phyloP scores from a whole-genome alignment of 2,797 vertebrate species.

The Siniperca obscura region DNA sequence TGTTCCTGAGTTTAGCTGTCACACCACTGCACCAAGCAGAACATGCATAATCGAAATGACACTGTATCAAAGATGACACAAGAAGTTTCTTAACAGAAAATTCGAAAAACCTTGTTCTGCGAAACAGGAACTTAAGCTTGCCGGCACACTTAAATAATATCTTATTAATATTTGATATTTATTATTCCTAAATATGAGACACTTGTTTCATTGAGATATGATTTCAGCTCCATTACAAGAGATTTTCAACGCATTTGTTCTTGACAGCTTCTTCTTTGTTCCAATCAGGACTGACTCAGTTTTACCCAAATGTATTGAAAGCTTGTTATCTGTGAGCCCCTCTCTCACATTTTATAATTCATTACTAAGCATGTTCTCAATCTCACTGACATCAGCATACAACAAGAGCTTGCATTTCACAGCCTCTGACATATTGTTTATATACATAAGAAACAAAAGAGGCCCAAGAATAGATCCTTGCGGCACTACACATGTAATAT shows the following conservation, averaged over 20 bases:
- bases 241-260: neutral
- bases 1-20: neutral
- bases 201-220: neutral
- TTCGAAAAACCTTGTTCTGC: neutral
- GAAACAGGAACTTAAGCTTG: neutral
- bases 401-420: too few species aligned
- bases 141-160: too few species aligned
- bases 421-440: too few species aligned
- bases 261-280: neutral
- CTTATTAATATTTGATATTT: too few species aligned
- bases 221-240: neutral
- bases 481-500: too few species aligned
- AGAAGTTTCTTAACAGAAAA: neutral
- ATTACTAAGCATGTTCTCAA: too few species aligned
- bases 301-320: neutral
- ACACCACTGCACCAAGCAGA: neutral
- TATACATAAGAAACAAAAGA: too few species aligned
- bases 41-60: slow-evolving; percentile 16
- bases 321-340: neutral
- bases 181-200: neutral
- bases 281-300: neutral
- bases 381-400: too few species aligned
- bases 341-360: too few species aligned
- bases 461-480: too few species aligned
- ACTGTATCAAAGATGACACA: neutral